Percentiles rank a stretch among this genome's conserved stretches.
These are phyloP conservation scores for Perizoma affinitatum DNA, from an alignment of 2,888 invertebrate genomes.

Conservation along the genomic window DNA sequence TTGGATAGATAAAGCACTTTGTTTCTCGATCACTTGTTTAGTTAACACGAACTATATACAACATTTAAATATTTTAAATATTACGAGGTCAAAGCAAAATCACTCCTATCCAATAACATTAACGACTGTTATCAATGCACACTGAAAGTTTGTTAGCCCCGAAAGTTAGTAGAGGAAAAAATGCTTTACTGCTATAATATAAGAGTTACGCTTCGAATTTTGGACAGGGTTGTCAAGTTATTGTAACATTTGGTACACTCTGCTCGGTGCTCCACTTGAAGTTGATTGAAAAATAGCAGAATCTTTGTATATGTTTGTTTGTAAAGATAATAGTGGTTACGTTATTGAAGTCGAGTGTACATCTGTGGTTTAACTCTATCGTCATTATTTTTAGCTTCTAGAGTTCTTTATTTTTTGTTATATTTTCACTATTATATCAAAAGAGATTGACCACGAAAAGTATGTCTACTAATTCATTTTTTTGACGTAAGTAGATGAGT, in stretches of 20 bases:
- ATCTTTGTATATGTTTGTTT: constrained; percentile 71
- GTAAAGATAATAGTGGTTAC: constrained; percentile 70
- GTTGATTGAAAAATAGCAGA: constrained; percentile 77
- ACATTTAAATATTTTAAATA: constrained; percentile 37
- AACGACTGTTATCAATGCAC: constrained; percentile 6
- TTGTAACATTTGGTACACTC: constrained; percentile 69
- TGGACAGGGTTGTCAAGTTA: constrained; percentile 8
- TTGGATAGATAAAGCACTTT: constrained; percentile 4
- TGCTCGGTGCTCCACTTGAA: constrained; percentile 57
- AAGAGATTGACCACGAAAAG: no score
- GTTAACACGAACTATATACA: constrained; percentile 52
- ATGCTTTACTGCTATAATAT: neutral
- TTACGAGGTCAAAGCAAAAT: constrained; percentile 20
- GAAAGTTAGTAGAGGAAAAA: constrained; percentile 17
- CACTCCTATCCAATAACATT: neutral
- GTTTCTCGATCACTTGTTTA: constrained; percentile 46
- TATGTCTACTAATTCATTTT: no score
- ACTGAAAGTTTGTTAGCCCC: neutral
- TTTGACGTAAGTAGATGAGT: no score
- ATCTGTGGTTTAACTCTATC: constrained; percentile 55
- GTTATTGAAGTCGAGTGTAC: constrained; percentile 63
- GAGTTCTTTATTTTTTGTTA: no score
- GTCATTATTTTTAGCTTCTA: no score
- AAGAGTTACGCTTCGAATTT: constrained; percentile 10
- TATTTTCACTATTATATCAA: no score